Conservation (phyloP, 2,797 vertebrate species). For the Macrochelys suwanniensis region DNA sequence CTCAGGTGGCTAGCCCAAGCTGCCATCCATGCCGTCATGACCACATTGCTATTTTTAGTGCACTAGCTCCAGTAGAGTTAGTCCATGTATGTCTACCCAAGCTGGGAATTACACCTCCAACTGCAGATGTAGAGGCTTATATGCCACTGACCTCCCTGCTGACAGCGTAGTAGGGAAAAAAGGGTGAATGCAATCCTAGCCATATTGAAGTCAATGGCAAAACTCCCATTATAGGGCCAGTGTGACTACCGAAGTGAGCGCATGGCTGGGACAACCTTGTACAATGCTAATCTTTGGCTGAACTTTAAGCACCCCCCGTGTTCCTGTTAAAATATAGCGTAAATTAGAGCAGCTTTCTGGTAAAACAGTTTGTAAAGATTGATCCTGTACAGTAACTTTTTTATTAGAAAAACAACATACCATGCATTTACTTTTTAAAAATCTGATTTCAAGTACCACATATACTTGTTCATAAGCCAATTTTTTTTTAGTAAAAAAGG, state of each 20-base stretch:
- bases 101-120: neutral
- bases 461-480: too few relatives aligned
- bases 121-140: neutral
- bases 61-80: neutral
- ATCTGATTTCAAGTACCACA: neutral
- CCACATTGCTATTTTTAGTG: neutral
- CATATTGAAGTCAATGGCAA: neutral
- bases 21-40: neutral
- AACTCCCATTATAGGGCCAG: neutral
- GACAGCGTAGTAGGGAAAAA: neutral
- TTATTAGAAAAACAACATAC: neutral
- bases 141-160: neutral
- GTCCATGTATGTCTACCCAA: neutral
- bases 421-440: neutral
- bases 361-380: neutral
- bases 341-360: neutral
- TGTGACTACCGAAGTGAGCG: neutral
- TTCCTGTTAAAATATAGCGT: neutral
- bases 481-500: too few relatives aligned
- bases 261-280: neutral
- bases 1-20: neutral
- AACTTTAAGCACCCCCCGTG: neutral
- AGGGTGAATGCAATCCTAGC: neutral
- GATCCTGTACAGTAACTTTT: neutral
- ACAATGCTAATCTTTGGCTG: neutral